phyloP scores from a whole-genome alignment of 2,113 vertebrate genomes.

The Pygoscelis antarcticus region DNA sequence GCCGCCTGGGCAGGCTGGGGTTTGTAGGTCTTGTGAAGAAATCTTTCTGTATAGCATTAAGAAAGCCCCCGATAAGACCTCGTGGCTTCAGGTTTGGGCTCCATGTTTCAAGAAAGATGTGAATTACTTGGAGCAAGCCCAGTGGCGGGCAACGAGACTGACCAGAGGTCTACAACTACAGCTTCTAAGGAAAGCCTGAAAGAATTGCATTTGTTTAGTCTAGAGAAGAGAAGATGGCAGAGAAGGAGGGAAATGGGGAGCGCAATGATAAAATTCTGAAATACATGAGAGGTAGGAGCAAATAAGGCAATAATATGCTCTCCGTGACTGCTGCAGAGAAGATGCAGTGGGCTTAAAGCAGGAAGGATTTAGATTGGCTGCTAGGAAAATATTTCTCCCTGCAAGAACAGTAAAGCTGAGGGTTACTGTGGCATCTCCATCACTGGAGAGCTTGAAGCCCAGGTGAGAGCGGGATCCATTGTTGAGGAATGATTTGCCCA shows the following conservation, averaged over 20 bases:
- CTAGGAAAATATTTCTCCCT: background rate
- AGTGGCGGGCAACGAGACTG: background rate
- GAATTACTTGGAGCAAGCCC: background rate
- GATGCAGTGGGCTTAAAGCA: background rate
- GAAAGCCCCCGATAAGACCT: background rate
- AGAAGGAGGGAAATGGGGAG: background rate
- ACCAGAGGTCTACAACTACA: background rate
- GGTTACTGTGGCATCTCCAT: background rate
- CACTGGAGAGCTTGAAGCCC: background rate
- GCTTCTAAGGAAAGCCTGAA: background rate
- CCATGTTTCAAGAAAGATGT: background rate
- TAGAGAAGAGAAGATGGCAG: background rate
- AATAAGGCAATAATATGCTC: background rate
- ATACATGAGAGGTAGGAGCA: background rate
- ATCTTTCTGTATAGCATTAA: background rate
- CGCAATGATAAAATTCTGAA: background rate
- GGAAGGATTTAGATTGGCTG: background rate
- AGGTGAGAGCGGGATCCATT: rapidly evolving
- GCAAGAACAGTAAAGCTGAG: background rate
- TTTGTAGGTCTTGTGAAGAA: background rate
- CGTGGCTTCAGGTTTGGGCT: background rate
- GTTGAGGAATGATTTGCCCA: background rate
- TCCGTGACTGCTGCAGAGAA: background rate
- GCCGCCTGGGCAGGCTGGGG: background rate
- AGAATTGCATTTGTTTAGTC: background rate